A percentile compares a stretch with the other conserved stretches of the same genome.
Evolutionary conservation across 2,888 invertebrate genomes (phyloP).

Genomic region (Pasiphila rectangulata): DNA sequence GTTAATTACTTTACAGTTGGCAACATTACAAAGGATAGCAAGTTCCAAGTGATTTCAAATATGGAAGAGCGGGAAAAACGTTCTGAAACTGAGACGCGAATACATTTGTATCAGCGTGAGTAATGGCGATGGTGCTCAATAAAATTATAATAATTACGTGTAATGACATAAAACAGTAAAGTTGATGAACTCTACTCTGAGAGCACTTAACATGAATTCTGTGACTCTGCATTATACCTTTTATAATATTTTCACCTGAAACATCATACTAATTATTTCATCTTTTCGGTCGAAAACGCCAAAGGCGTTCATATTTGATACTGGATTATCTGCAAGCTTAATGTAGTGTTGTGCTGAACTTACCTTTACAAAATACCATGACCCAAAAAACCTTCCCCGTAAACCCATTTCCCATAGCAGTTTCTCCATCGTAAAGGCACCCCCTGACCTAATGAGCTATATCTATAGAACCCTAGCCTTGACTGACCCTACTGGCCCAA

Average conservation of each 20-base stretch:
- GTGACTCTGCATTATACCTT: no score
- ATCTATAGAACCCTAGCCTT: conserved; percentile 48
- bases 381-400: conserved; percentile 27
- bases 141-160: conserved; percentile 23
- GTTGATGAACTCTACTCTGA: neutral
- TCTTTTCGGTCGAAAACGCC: no score
- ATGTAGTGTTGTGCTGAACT: no score
- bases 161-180: conserved; percentile 12
- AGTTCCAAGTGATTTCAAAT: conserved; percentile 44
- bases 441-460: conserved; percentile 55
- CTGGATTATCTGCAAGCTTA: no score
- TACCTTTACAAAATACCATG: conserved; percentile 23
- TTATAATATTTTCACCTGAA: no score
- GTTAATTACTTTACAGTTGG: conserved; percentile 4
- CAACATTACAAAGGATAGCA: conserved; percentile 12
- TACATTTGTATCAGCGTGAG: conserved; percentile 35
- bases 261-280: no score
- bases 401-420: conserved; percentile 29
- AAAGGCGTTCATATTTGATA: no score
- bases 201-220: no score
- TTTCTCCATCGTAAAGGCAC: conserved; percentile 54
- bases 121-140: conserved; percentile 26
- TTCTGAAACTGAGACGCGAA: conserved; percentile 52
- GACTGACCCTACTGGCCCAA: conserved; percentile 54
- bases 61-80: conserved; percentile 42